These are phyloP conservation scores for Sclerodermus sp. DNA, from an alignment of 2,888 invertebrate species.

Conservation along the genomic window DNA sequence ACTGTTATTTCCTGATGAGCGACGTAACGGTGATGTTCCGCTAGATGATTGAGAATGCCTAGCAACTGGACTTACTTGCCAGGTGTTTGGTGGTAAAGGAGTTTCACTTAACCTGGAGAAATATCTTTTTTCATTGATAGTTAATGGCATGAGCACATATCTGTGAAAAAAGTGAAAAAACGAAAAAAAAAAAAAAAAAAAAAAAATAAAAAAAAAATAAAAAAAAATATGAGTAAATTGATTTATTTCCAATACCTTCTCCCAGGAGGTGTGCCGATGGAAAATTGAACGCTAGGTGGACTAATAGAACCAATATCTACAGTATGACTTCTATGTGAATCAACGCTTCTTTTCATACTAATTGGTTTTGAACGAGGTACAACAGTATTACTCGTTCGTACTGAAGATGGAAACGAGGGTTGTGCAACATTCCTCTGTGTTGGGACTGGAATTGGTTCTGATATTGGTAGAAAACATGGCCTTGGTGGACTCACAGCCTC, in stretches of 20 bases:
- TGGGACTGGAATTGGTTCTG: constrained; percentile 78
- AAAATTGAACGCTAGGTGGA: constrained; percentile 86
- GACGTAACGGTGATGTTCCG: constrained; percentile 68
- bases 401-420: constrained; percentile 33
- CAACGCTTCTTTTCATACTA: constrained; percentile 73
- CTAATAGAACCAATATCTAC: constrained; percentile 89
- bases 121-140: no score
- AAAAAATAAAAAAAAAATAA: not conserved
- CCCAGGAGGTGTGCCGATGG: constrained; percentile 84
- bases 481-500: constrained; percentile 65
- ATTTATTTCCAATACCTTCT: constrained; percentile 60
- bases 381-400: constrained; percentile 52
- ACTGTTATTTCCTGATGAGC: constrained; percentile 59
- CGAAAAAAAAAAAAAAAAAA: no score
- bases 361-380: constrained; percentile 86
- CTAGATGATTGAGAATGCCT: constrained; percentile 59
- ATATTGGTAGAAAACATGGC: constrained; percentile 70
- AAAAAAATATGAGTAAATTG: not conserved
- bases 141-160: constrained; percentile 32
- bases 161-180: constrained; percentile 65
- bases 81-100: constrained; percentile 76
- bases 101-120: constrained; percentile 58
- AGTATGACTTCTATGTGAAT: constrained; percentile 66
- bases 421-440: constrained; percentile 61
- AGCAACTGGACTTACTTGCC: constrained; percentile 81